phyloP scores from a whole-genome alignment of 37 sponge, comb jelly and placozoan species.

The Dysidea cf. avara region DNA sequence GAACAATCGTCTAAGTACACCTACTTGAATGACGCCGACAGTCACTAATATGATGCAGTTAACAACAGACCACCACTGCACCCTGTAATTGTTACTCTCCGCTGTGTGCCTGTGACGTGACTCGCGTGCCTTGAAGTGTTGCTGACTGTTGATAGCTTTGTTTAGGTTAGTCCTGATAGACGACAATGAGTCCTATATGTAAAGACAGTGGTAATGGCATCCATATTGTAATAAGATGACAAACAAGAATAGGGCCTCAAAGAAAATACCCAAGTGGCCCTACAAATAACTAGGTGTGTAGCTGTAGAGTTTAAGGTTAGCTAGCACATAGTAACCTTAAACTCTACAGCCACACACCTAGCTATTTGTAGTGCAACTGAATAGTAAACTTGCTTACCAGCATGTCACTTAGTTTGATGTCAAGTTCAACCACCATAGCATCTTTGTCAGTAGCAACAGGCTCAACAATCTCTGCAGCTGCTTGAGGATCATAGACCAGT shows the following conservation, averaged over 20 bases:
- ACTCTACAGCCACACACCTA: too few species aligned
- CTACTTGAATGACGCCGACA: conserved; percentile 68
- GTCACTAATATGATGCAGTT: conserved; percentile 52
- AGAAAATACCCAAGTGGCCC: too few species aligned
- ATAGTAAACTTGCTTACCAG: conserved; percentile 40
- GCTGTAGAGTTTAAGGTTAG: too few species aligned
- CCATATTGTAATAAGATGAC: neutral
- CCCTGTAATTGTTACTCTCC: conserved; percentile 60
- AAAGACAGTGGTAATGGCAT: neutral
- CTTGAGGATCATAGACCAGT: neutral
- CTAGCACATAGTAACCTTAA: too few species aligned
- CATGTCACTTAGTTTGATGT: conserved; percentile 41
- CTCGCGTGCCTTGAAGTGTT: conserved; percentile 74
- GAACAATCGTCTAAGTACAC: conserved; percentile 60
- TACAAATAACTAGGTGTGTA: too few species aligned
- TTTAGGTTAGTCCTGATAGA: conserved; percentile 37
- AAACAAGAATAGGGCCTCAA: neutral
- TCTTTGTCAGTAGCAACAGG: conserved; percentile 69
- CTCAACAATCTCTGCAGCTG: conserved; percentile 32
- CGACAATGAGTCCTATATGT: conserved; percentile 26
- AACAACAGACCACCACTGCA: conserved; percentile 65
- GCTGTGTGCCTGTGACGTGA: conserved; percentile 74
- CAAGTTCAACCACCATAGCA: conserved; percentile 9
- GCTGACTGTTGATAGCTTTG: conserved; percentile 53
- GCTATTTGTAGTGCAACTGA: too few species aligned